Conservation (phyloP, 2,113 vertebrate genomes). For the Urocolius indicus region DNA sequence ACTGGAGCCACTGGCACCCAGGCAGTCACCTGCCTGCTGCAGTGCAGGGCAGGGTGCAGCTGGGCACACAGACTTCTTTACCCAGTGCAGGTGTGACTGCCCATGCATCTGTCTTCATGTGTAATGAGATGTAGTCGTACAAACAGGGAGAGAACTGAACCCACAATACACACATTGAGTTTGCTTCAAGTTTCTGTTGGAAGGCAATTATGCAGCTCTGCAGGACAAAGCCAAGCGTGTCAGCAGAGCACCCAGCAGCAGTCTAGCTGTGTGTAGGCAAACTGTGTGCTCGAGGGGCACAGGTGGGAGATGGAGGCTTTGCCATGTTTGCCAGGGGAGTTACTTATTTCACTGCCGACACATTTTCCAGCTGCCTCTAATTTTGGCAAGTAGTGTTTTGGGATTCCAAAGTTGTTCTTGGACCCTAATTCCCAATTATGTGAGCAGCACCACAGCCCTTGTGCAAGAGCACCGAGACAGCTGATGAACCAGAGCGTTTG, state of each 20-base stretch:
- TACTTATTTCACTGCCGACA: neutral
- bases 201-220: neutral
- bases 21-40: neutral
- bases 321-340: neutral
- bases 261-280: neutral
- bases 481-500: neutral
- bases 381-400: neutral
- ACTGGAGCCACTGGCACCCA: neutral
- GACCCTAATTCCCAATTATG: neutral
- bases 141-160: neutral
- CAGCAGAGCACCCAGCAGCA: neutral
- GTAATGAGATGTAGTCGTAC: neutral
- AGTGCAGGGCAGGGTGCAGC: neutral
- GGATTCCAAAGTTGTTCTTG: neutral
- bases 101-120: fast-evolving
- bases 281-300: no score
- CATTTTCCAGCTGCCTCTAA: neutral
- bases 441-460: neutral
- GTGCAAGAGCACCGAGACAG: fast-evolving
- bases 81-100: no score
- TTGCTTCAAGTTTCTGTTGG: neutral
- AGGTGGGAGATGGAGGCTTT: neutral
- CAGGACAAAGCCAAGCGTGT: neutral
- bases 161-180: fast-evolving
- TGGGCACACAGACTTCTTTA: neutral